Conservation (phyloP, 2,113 vertebrate species). For the Meriones unguiculatus region DNA sequence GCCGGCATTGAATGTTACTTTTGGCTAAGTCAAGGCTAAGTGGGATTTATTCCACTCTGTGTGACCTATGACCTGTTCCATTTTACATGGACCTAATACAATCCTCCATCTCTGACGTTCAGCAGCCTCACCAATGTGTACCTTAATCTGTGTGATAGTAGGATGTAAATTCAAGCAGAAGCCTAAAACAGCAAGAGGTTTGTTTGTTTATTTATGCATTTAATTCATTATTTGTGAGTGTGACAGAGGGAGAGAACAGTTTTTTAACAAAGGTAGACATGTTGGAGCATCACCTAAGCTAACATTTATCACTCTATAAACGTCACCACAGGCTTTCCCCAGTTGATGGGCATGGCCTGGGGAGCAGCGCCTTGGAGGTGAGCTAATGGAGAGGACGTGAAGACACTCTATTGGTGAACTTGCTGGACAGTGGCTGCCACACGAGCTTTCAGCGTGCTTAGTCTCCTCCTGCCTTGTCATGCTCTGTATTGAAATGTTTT, state of each 20-base stretch:
- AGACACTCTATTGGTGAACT: background rate
- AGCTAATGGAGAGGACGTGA: background rate
- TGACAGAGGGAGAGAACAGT: background rate
- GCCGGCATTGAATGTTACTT: background rate
- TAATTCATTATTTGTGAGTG: background rate
- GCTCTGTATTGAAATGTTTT: background rate
- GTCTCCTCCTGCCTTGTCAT: background rate
- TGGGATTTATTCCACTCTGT: background rate
- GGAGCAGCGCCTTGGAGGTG: background rate
- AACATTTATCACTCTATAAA: background rate
- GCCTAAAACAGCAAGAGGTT: background rate
- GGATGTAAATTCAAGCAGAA: background rate
- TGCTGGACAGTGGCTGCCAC: background rate
- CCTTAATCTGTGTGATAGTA: background rate
- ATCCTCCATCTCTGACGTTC: background rate
- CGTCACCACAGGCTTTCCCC: background rate
- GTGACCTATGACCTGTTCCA: background rate
- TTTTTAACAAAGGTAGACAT: background rate
- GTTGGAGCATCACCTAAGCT: background rate
- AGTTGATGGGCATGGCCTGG: background rate
- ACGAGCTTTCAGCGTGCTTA: background rate
- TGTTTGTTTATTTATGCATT: background rate
- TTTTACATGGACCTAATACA: background rate
- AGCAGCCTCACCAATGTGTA: background rate
- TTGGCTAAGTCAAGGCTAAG: background rate